Evolutionary conservation across 2,113 vertebrate species (phyloP).

Genomic region (Mesitornis unicolor): DNA sequence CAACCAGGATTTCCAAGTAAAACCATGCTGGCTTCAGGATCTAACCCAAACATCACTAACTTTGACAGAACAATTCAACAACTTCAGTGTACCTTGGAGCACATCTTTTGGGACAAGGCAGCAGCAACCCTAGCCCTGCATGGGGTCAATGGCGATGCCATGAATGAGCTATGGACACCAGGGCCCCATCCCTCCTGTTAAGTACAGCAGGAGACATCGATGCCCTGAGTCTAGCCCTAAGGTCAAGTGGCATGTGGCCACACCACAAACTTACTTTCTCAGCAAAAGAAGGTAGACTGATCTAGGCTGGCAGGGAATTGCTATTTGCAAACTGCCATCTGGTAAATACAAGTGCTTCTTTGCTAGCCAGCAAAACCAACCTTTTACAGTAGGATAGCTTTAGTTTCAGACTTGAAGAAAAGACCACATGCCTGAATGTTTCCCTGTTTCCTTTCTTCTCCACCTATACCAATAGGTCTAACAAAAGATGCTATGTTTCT

Average conservation of each 20-base stretch:
- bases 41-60: not conserved
- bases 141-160: not conserved
- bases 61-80: not conserved
- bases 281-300: not conserved
- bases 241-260: not conserved
- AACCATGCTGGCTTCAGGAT: not conserved
- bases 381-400: not conserved
- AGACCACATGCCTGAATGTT: fast-evolving
- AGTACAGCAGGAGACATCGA: not conserved
- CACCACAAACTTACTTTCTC: not conserved
- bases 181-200: not conserved
- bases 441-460: not conserved
- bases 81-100: not conserved
- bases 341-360: not conserved
- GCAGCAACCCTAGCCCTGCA: not conserved
- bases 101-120: not conserved
- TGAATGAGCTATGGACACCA: fast-evolving
- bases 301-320: not conserved
- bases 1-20: not conserved
- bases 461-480: not conserved
- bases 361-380: not conserved
- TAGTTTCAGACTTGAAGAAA: not conserved
- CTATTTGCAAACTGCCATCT: not conserved
- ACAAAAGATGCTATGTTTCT: not conserved
- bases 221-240: not conserved